A percentile compares a stretch with the other conserved stretches of the same genome.
Evolutionary conservation across 2,113 vertebrate species (phyloP).

Genomic region (Verasper variegatus): DNA sequence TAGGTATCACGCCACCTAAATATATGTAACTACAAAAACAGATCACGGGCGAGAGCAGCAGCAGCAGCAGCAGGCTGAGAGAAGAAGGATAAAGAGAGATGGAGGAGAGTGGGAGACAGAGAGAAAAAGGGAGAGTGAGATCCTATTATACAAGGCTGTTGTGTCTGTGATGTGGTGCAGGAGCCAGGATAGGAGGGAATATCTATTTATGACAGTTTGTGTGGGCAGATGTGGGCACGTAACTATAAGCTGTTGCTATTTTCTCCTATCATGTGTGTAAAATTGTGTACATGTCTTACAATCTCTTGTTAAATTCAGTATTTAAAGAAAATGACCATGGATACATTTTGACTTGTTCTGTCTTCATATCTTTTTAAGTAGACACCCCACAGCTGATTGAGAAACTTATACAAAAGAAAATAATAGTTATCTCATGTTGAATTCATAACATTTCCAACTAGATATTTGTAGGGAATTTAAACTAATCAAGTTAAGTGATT

Average conservation of each 20-base stretch:
- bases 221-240: slow-evolving; percentile 67
- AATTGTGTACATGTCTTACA: background rate
- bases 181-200: slow-evolving; percentile 57
- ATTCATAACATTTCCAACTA: too few relatives aligned
- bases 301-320: background rate
- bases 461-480: too few relatives aligned
- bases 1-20: background rate
- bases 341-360: too few relatives aligned
- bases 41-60: slow-evolving; percentile 11
- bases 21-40: slow-evolving; percentile 27
- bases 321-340: background rate
- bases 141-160: slow-evolving; percentile 67
- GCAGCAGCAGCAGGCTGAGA: background rate
- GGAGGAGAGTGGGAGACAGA: slow-evolving; percentile 47
- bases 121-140: slow-evolving; percentile 54
- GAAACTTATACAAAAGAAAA: too few relatives aligned
- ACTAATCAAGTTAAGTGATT: too few relatives aligned
- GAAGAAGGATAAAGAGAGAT: slow-evolving; percentile 36
- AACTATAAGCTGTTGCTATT: slow-evolving; percentile 59
- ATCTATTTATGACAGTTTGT: slow-evolving; percentile 68
- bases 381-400: too few relatives aligned
- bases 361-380: too few relatives aligned
- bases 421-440: too few relatives aligned
- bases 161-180: slow-evolving; percentile 69
- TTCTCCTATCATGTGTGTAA: slow-evolving; percentile 34